Conservation (phyloP, 2,113 vertebrate species). For the Embiotoca jacksoni region DNA sequence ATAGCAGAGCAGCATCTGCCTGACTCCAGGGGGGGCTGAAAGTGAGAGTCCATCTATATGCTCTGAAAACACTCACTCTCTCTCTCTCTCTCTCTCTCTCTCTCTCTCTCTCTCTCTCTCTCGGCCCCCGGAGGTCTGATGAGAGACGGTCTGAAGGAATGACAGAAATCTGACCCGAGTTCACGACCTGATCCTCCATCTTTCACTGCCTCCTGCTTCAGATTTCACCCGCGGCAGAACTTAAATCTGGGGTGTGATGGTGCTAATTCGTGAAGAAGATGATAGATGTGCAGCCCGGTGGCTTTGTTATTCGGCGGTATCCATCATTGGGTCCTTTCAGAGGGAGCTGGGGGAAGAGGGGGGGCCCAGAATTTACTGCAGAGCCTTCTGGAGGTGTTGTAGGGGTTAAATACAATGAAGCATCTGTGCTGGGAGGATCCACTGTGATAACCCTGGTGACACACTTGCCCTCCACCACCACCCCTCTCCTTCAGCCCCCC, state of each 20-base stretch:
- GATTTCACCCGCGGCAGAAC: background rate
- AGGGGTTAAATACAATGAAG: conserved; percentile 59
- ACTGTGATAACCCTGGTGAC: conserved; percentile 48
- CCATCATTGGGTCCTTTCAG: conserved; percentile 41
- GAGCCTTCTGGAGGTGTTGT: conserved; percentile 61
- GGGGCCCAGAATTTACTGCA: conserved; percentile 32
- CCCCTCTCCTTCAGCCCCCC: background rate
- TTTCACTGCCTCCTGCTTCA: conserved; percentile 39
- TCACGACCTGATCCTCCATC: conserved; percentile 53
- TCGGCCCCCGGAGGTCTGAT: background rate
- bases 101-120: too few relatives aligned
- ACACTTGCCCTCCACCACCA: background rate
- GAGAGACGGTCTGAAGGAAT: conserved; percentile 46
- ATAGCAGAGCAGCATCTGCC: conserved; percentile 69
- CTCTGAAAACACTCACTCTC: background rate
- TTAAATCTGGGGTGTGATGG: background rate
- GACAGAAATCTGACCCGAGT: conserved; percentile 38
- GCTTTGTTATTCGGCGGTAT: conserved; percentile 50
- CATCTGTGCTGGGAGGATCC: conserved; percentile 73
- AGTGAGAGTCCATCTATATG: conserved; percentile 56
- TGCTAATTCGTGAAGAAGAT: background rate
- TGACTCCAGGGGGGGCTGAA: conserved; percentile 45
- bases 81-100: too few relatives aligned
- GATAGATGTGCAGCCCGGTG: conserved; percentile 12
- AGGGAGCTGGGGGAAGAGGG: background rate